Percentiles rank a stretch among this genome's conserved stretches.
These are phyloP conservation scores for Coleophora flavipennella DNA, from an alignment of 2,888 invertebrate genomes.

Conservation along the genomic window DNA sequence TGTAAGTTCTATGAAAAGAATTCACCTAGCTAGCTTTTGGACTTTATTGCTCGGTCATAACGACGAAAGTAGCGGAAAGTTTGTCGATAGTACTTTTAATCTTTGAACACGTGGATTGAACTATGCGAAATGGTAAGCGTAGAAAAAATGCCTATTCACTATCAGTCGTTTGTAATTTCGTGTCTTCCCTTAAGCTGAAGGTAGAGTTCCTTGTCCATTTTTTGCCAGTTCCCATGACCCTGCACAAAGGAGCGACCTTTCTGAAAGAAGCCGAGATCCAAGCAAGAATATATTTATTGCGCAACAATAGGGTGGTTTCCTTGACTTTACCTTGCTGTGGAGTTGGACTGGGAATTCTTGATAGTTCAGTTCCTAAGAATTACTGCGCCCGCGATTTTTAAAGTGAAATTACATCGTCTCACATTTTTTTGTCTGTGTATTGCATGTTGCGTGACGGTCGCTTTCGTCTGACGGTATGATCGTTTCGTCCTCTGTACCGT, in stretches of 20 bases:
- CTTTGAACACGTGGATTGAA: constrained; percentile 60
- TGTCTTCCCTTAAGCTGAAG: constrained; percentile 51
- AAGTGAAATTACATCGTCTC: too few relatives aligned
- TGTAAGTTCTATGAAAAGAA: too few relatives aligned
- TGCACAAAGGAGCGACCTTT: constrained; percentile 65
- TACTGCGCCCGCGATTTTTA: too few relatives aligned
- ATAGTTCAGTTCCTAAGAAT: constrained; percentile 21
- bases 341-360: constrained; percentile 25
- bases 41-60: too few relatives aligned
- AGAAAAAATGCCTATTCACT: constrained; percentile 68
- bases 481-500: too few relatives aligned
- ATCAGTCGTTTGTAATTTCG: constrained; percentile 41
- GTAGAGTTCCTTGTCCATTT: constrained; percentile 31
- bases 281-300: constrained; percentile 67
- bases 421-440: too few relatives aligned
- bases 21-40: too few relatives aligned
- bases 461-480: too few relatives aligned
- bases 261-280: constrained; percentile 61
- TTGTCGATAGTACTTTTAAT: constrained; percentile 28
- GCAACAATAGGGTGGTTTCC: constrained; percentile 67
- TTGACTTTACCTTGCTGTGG: constrained; percentile 52
- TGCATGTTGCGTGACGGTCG: too few relatives aligned
- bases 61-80: too few relatives aligned
- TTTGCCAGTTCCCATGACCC: constrained; percentile 71
- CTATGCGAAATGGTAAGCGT: constrained; percentile 23